A percentile compares a stretch with the other conserved stretches of the same genome.
Conservation (phyloP, 1,140 invertebrate species). For the Metaphire vulgaris region DNA sequence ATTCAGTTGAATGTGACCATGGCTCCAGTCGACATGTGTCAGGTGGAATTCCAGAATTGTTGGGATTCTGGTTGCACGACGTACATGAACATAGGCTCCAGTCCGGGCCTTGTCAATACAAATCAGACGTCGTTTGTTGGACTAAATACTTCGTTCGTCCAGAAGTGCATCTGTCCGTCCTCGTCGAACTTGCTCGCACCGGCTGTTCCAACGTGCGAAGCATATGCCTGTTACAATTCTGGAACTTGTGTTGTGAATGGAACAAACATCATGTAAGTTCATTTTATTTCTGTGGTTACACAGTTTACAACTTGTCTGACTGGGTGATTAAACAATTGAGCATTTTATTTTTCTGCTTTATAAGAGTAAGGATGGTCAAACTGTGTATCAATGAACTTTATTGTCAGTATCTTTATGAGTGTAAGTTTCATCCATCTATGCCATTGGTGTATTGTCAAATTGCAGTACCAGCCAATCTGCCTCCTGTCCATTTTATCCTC, state of each 20-base stretch:
- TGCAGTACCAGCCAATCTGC: no score
- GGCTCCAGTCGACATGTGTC: slow-evolving; percentile 94
- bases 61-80: slow-evolving; percentile 87
- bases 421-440: no score
- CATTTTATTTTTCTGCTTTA: no score
- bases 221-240: slow-evolving; percentile 86
- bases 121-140: slow-evolving; percentile 92
- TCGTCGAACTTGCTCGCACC: slow-evolving; percentile 33
- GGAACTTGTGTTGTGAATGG: slow-evolving; percentile 71
- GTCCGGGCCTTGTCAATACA: slow-evolving; percentile 88
- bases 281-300: no score
- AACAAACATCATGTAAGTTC: slow-evolving; percentile 67
- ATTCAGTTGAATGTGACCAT: slow-evolving; percentile 65
- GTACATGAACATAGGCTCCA: slow-evolving; percentile 68
- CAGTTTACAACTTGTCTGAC: no score
- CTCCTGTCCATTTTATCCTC: no score
- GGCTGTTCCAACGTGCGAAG: slow-evolving; percentile 63
- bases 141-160: slow-evolving; percentile 76
- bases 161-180: slow-evolving; percentile 62
- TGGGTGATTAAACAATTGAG: no score
- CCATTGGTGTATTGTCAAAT: no score
- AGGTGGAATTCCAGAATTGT: slow-evolving; percentile 74
- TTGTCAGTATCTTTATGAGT: no score
- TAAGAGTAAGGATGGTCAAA: no score
- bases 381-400: no score